Base-by-base conservation (phyloP, 2,888 invertebrate species). In the Diabrotica balteata region DNA sequence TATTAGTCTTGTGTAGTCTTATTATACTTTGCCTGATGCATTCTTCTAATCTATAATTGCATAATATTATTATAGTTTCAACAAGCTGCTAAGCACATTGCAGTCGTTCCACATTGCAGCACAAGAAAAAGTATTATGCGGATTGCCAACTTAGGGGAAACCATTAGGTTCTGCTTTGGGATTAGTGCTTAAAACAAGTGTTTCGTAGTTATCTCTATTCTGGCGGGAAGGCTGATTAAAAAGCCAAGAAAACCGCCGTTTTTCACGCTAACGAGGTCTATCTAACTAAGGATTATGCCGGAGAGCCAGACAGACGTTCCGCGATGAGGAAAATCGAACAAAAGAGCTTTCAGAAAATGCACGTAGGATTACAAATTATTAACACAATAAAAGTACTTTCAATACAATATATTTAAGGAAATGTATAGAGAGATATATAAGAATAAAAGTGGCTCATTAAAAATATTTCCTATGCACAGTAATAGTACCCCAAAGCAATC, bases 171-270 rank as follows among this genome's bases (percentile, higher is more conserved):
- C 54, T 62, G 43, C 54, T 54, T 49, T 4, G 46, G 59, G 61
- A 66, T 66, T 62, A 55, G 57, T 44, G 61, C 57, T 62, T 51
- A 43, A 60, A 61, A 68, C 68, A 68, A 67, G 63, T 63, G 59
- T 63, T 67, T 63, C 45, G 59, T 59, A 47, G 57, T 54, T 67
- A 59, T 63, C 58, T 67, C 63, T 54, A 52, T 63, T 67, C 51
- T 22, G 59, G 43, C 51, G 53, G 43, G 51, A 54, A 50, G 63
- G 59, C 68, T 68, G 68, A 68, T 68, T 68, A 68, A 63, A 67
- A 63, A 64, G 63, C 68, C 63, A 60, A 60, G 68, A 68, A 68
- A 64, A 68, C 60, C 63, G 54, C 59, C 59, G 66, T 66, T 66
- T 61, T 61, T 61, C 66, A 66, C 66, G 58, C 66, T 66, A 66